These are phyloP conservation scores for Triplophysa siluroides DNA, from an alignment of 2,113 vertebrate genomes.

Conservation along the genomic window DNA sequence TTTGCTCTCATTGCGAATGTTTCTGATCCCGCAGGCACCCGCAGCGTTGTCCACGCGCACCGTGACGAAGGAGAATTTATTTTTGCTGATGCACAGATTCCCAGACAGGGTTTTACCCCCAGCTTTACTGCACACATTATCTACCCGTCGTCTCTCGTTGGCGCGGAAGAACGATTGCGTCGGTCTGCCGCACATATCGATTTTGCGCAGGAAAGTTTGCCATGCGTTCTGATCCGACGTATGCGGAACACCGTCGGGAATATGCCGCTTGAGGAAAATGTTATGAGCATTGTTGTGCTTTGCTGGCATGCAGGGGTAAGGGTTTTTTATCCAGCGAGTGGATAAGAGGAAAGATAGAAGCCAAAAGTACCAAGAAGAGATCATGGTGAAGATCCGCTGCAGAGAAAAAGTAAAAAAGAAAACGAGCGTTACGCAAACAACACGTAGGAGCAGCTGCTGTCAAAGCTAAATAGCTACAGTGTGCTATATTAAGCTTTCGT, in stretches of 20 bases:
- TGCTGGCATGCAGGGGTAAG: constrained; percentile 66
- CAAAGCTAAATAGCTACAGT: neutral
- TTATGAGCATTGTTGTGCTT: constrained; percentile 62
- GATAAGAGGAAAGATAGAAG: constrained; percentile 36
- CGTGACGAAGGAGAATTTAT: constrained; percentile 69
- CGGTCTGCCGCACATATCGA: constrained; percentile 66
- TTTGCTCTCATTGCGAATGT: constrained; percentile 62
- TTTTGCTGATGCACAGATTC: constrained; percentile 74
- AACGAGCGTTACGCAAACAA: neutral
- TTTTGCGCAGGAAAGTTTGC: constrained; percentile 59
- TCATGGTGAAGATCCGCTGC: constrained; percentile 31
- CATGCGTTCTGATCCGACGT: constrained; percentile 60
- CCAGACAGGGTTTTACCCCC: constrained; percentile 63
- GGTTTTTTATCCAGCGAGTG: constrained; percentile 54
- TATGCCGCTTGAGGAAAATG: constrained; percentile 67
- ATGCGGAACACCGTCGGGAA: constrained; percentile 54
- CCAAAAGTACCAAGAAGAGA: constrained; percentile 17
- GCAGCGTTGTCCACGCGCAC: constrained; percentile 56
- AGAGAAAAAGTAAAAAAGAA: neutral
- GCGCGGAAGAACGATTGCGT: constrained; percentile 74
- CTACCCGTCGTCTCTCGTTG: constrained; percentile 61
- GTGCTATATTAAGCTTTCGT: neutral
- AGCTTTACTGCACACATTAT: constrained; percentile 61
- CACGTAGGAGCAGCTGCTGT: neutral
- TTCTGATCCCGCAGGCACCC: constrained; percentile 65